Base-by-base conservation (phyloP, 1,140 invertebrate species). In the Trichonephila inaurata region DNA sequence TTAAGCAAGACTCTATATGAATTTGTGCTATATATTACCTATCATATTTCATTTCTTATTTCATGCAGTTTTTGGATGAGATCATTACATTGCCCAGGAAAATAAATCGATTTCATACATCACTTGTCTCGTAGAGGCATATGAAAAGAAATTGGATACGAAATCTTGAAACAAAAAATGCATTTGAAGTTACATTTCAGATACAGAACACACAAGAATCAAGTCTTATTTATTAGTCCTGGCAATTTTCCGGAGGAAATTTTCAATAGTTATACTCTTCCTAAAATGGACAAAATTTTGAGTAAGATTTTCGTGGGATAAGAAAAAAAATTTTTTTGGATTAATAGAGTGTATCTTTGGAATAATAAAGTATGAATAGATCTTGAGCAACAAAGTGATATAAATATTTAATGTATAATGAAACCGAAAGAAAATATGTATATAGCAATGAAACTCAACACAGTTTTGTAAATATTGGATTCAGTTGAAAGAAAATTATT, bases 121-220 rank as follows among this genome's bases (percentile, higher is more conserved):
- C 82, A 83, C 82, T 83, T 51, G 82, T 83, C 82, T 58, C 51
- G 21, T n/a, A 58, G 82, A 14, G 82, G 82, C 40, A 60, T 58
- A 83, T 83, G 51, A 83, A 83, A 40, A 51, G 40, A 83, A 83
- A 83, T 83, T 83, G 82, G 82, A 83, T 83, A 51, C 14, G 82
- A 83, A 83, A 83, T 83, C 40, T 83, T 24, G 51, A 21, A n/a
- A 28, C 8, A 77, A 77, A 77, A 77, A 77, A 40, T 33, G 4
- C 3, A 10, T 14, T 82, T n/a, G 44, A 58, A 58, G 82, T 51
- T 83, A 60, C n/a, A 60, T 83, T 83, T 60, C 82, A 60, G 82
- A 60, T 58, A 40, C 72, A 51, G 21, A 60, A 58, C 40, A 83
- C 19, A 77, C 28, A 60, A n/a, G 82, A 83, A n/a, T n/a, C 44